Conservation (phyloP, 2,797 vertebrate genomes). For the Hapalemur alaotrensis region DNA sequence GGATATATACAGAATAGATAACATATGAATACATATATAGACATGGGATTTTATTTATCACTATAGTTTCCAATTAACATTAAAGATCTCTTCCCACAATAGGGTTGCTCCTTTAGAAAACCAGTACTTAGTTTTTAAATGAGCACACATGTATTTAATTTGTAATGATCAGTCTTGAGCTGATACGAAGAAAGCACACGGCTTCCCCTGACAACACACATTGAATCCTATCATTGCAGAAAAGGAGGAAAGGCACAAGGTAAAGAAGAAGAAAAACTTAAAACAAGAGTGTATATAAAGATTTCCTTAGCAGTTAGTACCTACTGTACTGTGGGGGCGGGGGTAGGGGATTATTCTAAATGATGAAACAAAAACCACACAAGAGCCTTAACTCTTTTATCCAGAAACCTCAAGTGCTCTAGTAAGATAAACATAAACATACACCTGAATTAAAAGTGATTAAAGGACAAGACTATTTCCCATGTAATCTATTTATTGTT, state of each 20-base stretch:
- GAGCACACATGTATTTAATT: not conserved
- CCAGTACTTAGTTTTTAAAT: not conserved
- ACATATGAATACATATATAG: not conserved
- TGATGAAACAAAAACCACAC: not conserved
- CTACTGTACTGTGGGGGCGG: not conserved
- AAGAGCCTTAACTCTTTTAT: not conserved
- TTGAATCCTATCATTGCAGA: not conserved
- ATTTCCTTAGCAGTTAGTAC: not conserved
- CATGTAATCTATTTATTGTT: not conserved
- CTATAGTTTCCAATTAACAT: constrained; percentile 9
- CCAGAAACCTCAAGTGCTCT: not conserved
- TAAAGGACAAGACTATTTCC: not conserved
- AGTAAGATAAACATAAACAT: constrained; percentile 1
- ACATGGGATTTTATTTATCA: not conserved
- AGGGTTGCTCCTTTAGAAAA: not conserved
- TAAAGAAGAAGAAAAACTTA: not conserved
- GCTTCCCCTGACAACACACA: not conserved
- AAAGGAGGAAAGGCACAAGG: not conserved
- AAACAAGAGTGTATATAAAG: not conserved
- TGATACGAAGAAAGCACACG: not conserved
- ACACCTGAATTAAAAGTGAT: not conserved
- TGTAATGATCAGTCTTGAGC: not conserved
- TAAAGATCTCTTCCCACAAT: not conserved
- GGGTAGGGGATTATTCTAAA: not conserved
- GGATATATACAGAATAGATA: not conserved